phyloP scores from a whole-genome alignment of 2,888 invertebrate species.

The Poecilus cupreus region DNA sequence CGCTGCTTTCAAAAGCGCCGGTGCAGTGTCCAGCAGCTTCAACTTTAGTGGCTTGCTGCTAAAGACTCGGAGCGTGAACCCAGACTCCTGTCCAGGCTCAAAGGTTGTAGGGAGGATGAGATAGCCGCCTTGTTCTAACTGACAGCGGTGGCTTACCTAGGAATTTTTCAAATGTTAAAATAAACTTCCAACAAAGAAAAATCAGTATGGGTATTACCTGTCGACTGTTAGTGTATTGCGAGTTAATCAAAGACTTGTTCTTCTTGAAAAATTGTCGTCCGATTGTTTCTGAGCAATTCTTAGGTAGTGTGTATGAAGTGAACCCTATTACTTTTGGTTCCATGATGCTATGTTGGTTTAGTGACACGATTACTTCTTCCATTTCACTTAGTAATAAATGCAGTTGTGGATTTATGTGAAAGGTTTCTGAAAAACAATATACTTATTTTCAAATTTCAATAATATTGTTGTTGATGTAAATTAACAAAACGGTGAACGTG shows the following conservation, averaged over 20 bases:
- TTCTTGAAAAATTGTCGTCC: conserved; percentile 88
- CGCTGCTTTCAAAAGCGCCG: conserved; percentile 82
- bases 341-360: conserved; percentile 92
- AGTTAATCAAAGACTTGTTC: conserved; percentile 90
- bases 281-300: conserved; percentile 83
- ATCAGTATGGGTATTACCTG: too few species aligned
- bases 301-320: conserved; percentile 86
- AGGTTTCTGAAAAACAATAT: conserved; percentile 80
- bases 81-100: conserved; percentile 92
- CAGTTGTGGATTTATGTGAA: conserved; percentile 94
- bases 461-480: not conserved
- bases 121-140: conserved; percentile 87
- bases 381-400: conserved; percentile 86
- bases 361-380: conserved; percentile 88
- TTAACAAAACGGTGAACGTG: too few species aligned
- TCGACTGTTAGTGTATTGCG: conserved; percentile 93
- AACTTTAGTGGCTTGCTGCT: conserved; percentile 86
- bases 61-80: conserved; percentile 89
- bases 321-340: conserved; percentile 96
- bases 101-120: conserved; percentile 93
- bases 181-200: too few species aligned
- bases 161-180: too few species aligned
- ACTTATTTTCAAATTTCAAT: not conserved
- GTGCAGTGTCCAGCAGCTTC: conserved; percentile 81
- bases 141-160: conserved; percentile 81